Evolutionary conservation across 2,888 invertebrate species (phyloP), one percentile per base, ranked within the genome.

Genomic region (Meliscaeva auricollis): DNA sequence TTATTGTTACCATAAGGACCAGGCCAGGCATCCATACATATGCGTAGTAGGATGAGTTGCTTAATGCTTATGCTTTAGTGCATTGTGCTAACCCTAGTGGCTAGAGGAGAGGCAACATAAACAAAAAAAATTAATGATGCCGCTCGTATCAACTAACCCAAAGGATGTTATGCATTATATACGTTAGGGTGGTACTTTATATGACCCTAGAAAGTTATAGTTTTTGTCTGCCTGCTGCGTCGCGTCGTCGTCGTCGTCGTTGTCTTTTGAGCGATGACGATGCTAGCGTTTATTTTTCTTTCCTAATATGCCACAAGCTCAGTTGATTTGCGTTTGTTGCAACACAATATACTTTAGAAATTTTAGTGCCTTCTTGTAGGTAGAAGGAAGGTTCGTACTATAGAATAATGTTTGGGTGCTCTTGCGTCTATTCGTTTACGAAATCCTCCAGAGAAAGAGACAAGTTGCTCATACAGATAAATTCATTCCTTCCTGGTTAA

Each of bases 1-100:
- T 81, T 58, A 76, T 72, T 76, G 76, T 76, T 66, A 22, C 66
- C 72, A 46, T 35, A 66, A 66, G 66, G 35, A 66, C 35, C 32
- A 66, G n/a, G 15, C 11, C n/a, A n/a, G n/a, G n/a, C n/a, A n/a
- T n/a, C n/a, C n/a, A n/a, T n/a, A n/a, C n/a, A n/a, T 26, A 26
- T 26, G 4, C 26, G 3, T 26, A 26, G n/a, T n/a, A 17, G 60
- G 56, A 30, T 60, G 44, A 15, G 73, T 46, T 56, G 46, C 20
- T 22, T 22, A 35, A 58, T 32, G 30, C n/a, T 48, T 50, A 46
- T 26, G 58, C 20, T 9, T 13, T 26, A 48, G 17, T 6, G 15
- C 20, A 17, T 26, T 26, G 3, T 26, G 26, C 15, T 44, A 44
- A 22, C 58, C 35, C 13, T 13, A n/a, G 9, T 15, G 2, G 44